These are phyloP conservation scores for Drosophila nigritarsus DNA, from an alignment of 2,888 invertebrate species.

Conservation along the genomic window DNA sequence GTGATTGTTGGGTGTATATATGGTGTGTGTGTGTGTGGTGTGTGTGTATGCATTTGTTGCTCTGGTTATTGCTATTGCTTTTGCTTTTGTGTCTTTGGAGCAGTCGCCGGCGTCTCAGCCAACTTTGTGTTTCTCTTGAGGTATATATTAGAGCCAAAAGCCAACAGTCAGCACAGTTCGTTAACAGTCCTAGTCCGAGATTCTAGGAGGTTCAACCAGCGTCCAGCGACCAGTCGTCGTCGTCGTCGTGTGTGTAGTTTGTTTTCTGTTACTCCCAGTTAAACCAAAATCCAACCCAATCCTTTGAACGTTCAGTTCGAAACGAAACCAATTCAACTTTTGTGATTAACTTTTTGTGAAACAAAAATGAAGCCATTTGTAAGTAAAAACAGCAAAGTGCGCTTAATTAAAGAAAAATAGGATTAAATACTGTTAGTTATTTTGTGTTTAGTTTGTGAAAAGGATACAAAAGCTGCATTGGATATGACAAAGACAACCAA, in stretches of 20 bases:
- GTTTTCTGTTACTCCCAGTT: constrained; percentile 48
- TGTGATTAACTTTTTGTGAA: constrained; percentile 67
- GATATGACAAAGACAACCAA: background rate
- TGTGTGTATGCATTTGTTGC: constrained; percentile 36
- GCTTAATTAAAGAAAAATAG: background rate
- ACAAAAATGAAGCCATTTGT: constrained; percentile 84
- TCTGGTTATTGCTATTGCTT: constrained; percentile 53
- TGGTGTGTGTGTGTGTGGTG: constrained; percentile 15
- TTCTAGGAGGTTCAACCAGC: constrained; percentile 85
- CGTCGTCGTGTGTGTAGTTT: constrained; percentile 70
- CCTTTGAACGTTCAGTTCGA: constrained; percentile 38
- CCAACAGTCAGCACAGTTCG: constrained; percentile 85
- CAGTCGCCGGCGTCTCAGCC: constrained; percentile 61
- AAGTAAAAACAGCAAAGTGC: constrained; percentile 70
- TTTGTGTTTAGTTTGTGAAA: background rate
- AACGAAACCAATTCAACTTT: constrained; percentile 53
- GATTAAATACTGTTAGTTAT: background rate
- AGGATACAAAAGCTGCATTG: constrained; percentile 3
- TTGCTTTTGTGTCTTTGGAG: constrained; percentile 51
- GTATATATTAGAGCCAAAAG: constrained; percentile 85
- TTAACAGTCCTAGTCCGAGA: constrained; percentile 86
- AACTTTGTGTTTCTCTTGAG: constrained; percentile 50
- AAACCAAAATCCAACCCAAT: constrained; percentile 11
- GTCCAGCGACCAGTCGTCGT: constrained; percentile 61
- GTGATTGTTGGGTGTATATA: constrained; percentile 30